Evolutionary conservation across 1,140 invertebrate species (phyloP).

Genomic region (Solenopsis fugax): DNA sequence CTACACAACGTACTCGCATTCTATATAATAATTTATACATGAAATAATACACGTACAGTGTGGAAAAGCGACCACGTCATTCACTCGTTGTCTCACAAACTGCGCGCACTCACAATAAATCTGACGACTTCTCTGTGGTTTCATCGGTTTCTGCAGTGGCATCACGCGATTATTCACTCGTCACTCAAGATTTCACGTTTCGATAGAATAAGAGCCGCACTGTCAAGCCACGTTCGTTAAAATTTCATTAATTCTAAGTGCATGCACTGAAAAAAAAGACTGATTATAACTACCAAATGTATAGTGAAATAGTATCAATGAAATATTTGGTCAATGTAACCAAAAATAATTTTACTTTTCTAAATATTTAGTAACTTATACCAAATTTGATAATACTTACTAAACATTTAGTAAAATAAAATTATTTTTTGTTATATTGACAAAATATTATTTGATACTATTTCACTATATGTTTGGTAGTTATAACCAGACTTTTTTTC

Average conservation of each 20-base stretch:
- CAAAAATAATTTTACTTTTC: too few relatives aligned
- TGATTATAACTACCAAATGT: too few relatives aligned
- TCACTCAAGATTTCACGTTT: slow-evolving; percentile 10
- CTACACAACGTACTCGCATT: slow-evolving; percentile 46
- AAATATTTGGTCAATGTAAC: too few relatives aligned
- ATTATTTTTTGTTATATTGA: too few relatives aligned
- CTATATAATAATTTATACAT: slow-evolving; percentile 67
- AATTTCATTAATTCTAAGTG: background rate
- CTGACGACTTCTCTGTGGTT: slow-evolving; percentile 39
- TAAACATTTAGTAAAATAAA: too few relatives aligned
- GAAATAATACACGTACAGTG: slow-evolving; percentile 35
- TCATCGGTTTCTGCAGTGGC: background rate
- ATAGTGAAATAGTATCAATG: too few relatives aligned
- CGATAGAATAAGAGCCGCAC: background rate
- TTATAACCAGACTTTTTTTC: too few relatives aligned
- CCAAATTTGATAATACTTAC: too few relatives aligned
- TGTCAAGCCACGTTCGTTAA: background rate
- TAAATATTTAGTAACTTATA: too few relatives aligned
- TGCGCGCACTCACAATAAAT: slow-evolving; percentile 31
- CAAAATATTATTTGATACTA: too few relatives aligned
- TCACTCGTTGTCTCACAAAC: slow-evolving; percentile 44
- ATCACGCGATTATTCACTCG: background rate
- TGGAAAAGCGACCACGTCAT: slow-evolving; percentile 42
- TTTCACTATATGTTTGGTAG: too few relatives aligned
- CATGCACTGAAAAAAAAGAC: too few relatives aligned